Conservation (phyloP, 1,140 invertebrate genomes). For the Reticulitermes speratus region DNA sequence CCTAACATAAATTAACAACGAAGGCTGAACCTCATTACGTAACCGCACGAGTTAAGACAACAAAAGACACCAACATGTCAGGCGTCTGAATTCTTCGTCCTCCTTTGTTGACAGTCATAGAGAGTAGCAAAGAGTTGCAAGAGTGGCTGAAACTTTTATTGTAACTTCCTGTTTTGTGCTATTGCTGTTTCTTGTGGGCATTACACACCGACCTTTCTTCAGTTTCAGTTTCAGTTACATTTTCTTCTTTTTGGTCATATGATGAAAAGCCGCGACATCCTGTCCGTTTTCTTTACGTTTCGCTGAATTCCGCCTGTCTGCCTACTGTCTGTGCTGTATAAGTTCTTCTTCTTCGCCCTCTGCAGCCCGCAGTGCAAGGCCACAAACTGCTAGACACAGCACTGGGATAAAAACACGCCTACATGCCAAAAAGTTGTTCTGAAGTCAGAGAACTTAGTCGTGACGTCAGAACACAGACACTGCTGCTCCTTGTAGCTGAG, state of each 20-base stretch:
- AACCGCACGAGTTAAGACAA: too few relatives aligned
- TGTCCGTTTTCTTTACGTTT: neutral
- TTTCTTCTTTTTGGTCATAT: neutral
- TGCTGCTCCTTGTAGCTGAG: too few relatives aligned
- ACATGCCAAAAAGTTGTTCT: too few relatives aligned
- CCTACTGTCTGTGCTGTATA: neutral
- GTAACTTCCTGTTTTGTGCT: neutral
- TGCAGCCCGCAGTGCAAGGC: too few relatives aligned
- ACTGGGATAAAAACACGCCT: too few relatives aligned
- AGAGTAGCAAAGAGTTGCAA: neutral
- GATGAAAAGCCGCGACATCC: neutral
- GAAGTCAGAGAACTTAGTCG: too few relatives aligned
- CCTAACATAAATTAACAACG: too few relatives aligned
- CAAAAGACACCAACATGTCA: neutral
- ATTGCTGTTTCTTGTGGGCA: slow-evolving; percentile 7
- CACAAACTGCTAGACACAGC: too few relatives aligned
- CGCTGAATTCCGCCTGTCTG: neutral
- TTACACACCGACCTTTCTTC: neutral
- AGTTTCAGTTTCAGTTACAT: neutral
- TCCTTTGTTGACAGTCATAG: neutral
- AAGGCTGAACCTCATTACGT: too few relatives aligned
- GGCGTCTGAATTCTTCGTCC: neutral
- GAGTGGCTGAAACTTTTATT: neutral
- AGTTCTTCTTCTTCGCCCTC: neutral
- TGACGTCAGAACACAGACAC: too few relatives aligned